Base-by-base conservation (phyloP, 2,888 invertebrate species). In the Caenorhabditis parvicauda region DNA sequence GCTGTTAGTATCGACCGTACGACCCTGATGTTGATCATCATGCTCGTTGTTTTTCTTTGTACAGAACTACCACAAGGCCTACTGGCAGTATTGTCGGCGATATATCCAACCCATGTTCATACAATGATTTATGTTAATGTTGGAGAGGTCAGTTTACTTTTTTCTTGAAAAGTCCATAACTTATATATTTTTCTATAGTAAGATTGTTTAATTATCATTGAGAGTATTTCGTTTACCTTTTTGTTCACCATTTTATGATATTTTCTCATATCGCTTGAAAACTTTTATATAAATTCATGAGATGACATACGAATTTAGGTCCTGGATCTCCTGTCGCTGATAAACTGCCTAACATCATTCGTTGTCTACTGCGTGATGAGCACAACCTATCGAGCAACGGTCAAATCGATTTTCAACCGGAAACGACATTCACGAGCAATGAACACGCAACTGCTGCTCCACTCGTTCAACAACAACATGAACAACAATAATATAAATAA, bases 61-160 rank as follows among this genome's bases (percentile, higher is more conserved):
- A 74, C 74, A 9, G 74, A 74, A 53, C 50, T 74, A 43, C 74
- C 74, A 5, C 75, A 75, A 59, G 75, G 75, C 1, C 60, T 68
- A 0, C 54, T 75, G 7, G 67, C 71, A 2, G 64, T 75, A 7
- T 61, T 72, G 4, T 72, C 71, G 35, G 74, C 74, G 7, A 70
- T 75, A 41, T 74, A 72, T 44, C 72, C 74, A 2, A 74, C 68
- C 7, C 72, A 74, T 42, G 70, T 74, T n/a, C 72, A 72, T 35
- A 64, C 66, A 0, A 65, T 64, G 58, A 67, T 74, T 6, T 74
- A 74, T 39, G 64, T 74, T 7, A 67, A 74, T 53, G 64, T 74
- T 3, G 74, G 74, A 7, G 74, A 74, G 50, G 60, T 62, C 22
- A 19, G 21, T n/a, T 17, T 19, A 9, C 41, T 39, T 42, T 21